phyloP scores from a whole-genome alignment of 2,888 invertebrate species.

The Drosophila neonasuta region DNA sequence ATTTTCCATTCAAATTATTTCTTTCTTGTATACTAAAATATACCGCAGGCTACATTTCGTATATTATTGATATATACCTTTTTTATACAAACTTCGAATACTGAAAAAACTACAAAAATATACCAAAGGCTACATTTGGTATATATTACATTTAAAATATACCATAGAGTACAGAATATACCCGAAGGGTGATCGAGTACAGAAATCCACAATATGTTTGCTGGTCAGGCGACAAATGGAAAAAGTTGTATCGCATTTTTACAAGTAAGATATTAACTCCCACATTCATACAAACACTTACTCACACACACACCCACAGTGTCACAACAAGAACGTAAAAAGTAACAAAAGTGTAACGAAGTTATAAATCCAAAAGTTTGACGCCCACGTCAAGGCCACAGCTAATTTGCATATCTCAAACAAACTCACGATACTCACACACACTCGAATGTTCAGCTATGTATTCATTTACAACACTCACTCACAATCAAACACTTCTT shows the following conservation, averaged over 20 bases:
- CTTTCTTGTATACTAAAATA: too few species aligned
- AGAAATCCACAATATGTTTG: not conserved
- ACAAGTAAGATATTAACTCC: constrained; percentile 51
- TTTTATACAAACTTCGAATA: too few species aligned
- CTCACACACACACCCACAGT: constrained; percentile 42
- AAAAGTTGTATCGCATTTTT: constrained; percentile 56
- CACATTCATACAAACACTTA: constrained; percentile 38
- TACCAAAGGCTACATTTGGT: too few species aligned
- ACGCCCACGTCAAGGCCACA: constrained; percentile 75
- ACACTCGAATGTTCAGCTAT: not conserved
- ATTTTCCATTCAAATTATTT: too few species aligned
- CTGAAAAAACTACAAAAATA: too few species aligned
- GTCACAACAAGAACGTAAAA: constrained; percentile 33
- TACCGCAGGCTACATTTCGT: too few species aligned
- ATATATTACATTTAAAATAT: too few species aligned
- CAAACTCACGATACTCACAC: constrained; percentile 19
- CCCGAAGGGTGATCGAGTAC: too few species aligned
- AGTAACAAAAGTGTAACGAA: constrained; percentile 73
- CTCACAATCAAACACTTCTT: constrained; percentile 16
- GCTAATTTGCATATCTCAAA: constrained; percentile 73
- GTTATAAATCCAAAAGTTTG: constrained; percentile 74
- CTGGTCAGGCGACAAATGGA: constrained; percentile 51
- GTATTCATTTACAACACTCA: constrained; percentile 23
- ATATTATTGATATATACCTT: too few species aligned
- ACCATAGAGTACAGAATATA: too few species aligned